Evolutionary conservation across 2,888 invertebrate species (phyloP), one percentile per base, ranked within the genome.

Genomic region (Gymnocheta viridis): DNA sequence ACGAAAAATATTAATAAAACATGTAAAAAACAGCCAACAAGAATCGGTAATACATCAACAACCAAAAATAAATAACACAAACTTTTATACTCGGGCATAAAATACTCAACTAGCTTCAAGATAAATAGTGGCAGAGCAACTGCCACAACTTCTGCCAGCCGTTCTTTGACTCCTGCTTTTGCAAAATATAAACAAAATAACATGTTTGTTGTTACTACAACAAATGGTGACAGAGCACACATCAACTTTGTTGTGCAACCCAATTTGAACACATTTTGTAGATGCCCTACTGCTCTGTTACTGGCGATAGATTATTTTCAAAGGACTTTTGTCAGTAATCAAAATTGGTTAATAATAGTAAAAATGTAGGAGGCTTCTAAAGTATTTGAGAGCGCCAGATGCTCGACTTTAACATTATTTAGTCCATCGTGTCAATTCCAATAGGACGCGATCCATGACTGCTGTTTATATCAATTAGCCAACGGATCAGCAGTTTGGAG

Each of bases 261-360:
- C 32, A 67, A 67, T 47, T 67, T 67, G 58, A 77, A n/a, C 35
- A 67, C 14, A 77, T 67, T 77, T 77, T 56, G 54, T 35, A 41
- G 12, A 2, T 38, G 19, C 24, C 17, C 76, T 77, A 58, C 41
- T 3, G 9, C 24, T 10, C 24, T 10, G n/a, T 5, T 10, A 5
- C 5, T 4, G n/a, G 4, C 1, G 44, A n/a, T n/a, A n/a, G n/a
- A n/a, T n/a, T n/a, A n/a, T n/a, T n/a, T n/a, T n/a, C n/a, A n/a
- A n/a, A n/a, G n/a, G n/a, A n/a, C n/a, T n/a, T n/a, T n/a, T n/a
- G n/a, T n/a, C n/a, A n/a, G n/a, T n/a, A n/a, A n/a, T n/a, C n/a
- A n/a, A n/a, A n/a, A n/a, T n/a, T n/a, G n/a, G n/a, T n/a, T n/a
- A n/a, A n/a, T n/a, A n/a, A n/a, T n/a, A n/a, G n/a, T n/a, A n/a